A percentile compares a stretch with the other conserved stretches of the same genome.
phyloP scores from a whole-genome alignment of 2,113 vertebrate species.

The Xenopus borealis region DNA sequence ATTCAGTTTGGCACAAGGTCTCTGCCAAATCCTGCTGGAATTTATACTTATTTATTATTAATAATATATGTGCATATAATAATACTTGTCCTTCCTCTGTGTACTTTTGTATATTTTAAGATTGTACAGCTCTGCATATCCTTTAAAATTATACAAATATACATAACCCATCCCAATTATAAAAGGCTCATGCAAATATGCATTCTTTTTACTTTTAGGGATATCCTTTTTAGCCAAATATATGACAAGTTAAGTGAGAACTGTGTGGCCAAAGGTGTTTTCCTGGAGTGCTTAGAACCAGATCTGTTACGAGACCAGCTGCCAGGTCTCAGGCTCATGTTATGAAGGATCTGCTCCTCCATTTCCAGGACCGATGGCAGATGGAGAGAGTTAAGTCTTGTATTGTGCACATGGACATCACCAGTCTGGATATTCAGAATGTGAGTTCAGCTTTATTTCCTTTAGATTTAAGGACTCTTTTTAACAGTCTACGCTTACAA shows the following conservation, averaged over 20 bases:
- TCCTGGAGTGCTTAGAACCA: conserved; percentile 88
- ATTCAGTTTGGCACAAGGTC: too few relatives aligned
- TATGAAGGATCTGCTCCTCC: conserved; percentile 90
- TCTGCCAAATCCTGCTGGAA: too few relatives aligned
- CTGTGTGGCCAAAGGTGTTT: conserved; percentile 86
- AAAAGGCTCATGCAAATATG: neutral
- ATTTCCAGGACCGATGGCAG: conserved; percentile 88
- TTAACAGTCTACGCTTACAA: too few relatives aligned
- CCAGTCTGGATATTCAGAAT: conserved; percentile 95
- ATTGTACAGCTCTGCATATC: too few relatives aligned
- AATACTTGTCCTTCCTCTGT: too few relatives aligned
- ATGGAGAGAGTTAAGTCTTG: conserved; percentile 93
- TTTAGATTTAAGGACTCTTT: too few relatives aligned
- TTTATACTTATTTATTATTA: too few relatives aligned
- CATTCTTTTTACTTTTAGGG: conserved; percentile 65
- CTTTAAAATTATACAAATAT: too few relatives aligned
- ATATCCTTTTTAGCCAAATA: conserved; percentile 89
- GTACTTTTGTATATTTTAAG: too few relatives aligned
- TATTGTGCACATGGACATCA: conserved; percentile 95
- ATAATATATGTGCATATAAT: too few relatives aligned
- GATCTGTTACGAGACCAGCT: conserved; percentile 90
- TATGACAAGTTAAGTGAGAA: conserved; percentile 88
- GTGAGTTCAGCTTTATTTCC: conserved; percentile 55
- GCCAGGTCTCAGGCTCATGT: conserved; percentile 85
- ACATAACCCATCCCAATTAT: neutral